phyloP scores from a whole-genome alignment of 64 coral and sea anemone species.

The Actinia tenebrosa region DNA sequence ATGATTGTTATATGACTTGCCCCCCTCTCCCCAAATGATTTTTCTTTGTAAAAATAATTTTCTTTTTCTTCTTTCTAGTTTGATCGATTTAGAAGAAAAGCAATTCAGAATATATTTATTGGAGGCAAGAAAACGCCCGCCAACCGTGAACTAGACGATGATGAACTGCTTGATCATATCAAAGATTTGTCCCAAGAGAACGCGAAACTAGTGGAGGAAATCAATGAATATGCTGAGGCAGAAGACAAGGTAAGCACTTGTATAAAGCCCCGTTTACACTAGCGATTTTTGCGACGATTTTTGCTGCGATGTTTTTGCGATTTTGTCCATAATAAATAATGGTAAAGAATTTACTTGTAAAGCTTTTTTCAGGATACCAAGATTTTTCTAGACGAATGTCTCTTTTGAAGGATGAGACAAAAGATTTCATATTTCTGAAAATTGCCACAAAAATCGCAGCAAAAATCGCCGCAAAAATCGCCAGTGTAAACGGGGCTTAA shows the following conservation, averaged over 20 bases:
- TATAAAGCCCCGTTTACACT: background rate
- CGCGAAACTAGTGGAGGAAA: slow-evolving; percentile 38
- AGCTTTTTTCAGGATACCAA: no score
- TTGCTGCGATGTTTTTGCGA: no score
- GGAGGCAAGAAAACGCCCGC: slow-evolving; percentile 35
- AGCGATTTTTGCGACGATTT: no score
- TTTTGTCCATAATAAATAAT: no score
- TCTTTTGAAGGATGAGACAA: no score
- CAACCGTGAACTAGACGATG: slow-evolving; percentile 79
- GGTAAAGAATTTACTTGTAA: no score
- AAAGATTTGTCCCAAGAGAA: slow-evolving; percentile 74
- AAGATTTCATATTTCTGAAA: no score
- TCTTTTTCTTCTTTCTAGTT: slow-evolving; percentile 38
- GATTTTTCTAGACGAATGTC: no score
- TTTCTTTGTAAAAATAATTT: background rate
- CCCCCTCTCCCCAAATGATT: background rate
- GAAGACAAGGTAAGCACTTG: slow-evolving; percentile 46
- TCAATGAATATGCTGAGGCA: slow-evolving; percentile 51
- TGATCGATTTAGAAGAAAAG: slow-evolving; percentile 67
- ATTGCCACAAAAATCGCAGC: no score
- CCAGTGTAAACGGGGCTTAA: no score
- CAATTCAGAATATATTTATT: slow-evolving; percentile 62
- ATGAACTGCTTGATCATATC: slow-evolving; percentile 73
- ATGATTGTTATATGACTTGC: no score
- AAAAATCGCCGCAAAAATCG: no score